Base-by-base conservation (phyloP, 2,888 invertebrate species). In the Himalopsyche japonica region DNA sequence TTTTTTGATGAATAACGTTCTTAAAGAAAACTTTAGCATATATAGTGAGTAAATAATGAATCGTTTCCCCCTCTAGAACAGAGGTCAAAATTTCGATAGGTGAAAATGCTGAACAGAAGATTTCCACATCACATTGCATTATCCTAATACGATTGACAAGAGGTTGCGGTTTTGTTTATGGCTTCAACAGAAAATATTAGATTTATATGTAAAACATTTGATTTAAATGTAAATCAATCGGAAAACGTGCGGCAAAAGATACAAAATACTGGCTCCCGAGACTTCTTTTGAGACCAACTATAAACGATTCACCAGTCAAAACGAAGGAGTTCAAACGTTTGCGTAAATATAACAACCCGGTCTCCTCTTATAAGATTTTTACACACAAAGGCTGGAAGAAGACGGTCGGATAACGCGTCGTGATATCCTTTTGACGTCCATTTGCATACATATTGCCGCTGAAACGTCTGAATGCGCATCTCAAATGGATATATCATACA, bases 371-470 rank as follows among this genome's bases (percentile, higher is more conserved):
- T 70, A 27, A 70, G 70, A 24, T 3, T 8, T 70, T 27, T 20
- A 27, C 27, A n/a, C 15, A 27, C 70, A 24, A 70, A 27, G 27
- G 30, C 70, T 27, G 15, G 70, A 27, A 70, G 70, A 70, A 57
- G 70, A 27, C 20, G 77, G 32, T 43, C 64, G 79, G 79, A 81
- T 78, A 57, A 79, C 84, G 84, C 64, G 48, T 49, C 82, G 57
- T 78, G 85, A 82, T 81, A 85, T 82, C 84, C 84, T 82, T 70
- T 70, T 64, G 86, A 79, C 57, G 48, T 76, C 48, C 85, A 86
- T 86, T 86, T 85, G 86, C 86, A 86, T 86, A 86, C 85, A 86
- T 86, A 86, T 85, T 86, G 86, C 83, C 79, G 82, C 82, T 30
- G 79, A 82, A 82, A 80, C 84, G 82, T 84, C 79, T 82, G 84